A percentile compares a stretch with the other conserved stretches of the same genome.
phyloP scores from a whole-genome alignment of 2,888 invertebrate genomes.

The Oasisia sp. region DNA sequence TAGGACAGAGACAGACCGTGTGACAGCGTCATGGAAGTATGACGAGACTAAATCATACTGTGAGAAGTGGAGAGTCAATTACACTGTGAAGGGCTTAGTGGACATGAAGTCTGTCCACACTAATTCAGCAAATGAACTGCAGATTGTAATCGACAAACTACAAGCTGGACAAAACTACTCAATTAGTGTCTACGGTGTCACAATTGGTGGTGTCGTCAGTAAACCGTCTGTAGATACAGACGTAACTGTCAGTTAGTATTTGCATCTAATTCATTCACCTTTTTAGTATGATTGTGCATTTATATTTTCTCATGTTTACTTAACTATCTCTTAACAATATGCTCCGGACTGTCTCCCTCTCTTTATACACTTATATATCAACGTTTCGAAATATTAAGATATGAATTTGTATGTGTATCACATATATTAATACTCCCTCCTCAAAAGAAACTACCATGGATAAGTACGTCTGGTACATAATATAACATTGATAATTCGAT shows the following conservation, averaged over 20 bases:
- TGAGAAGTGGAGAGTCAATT: background rate
- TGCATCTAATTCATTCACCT: background rate
- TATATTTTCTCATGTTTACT: background rate
- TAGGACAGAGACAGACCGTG: too few species aligned
- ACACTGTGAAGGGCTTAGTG: background rate
- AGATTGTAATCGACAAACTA: background rate
- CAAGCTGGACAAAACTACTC: background rate
- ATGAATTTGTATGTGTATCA: too few species aligned
- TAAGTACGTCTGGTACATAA: too few species aligned
- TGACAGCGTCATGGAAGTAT: background rate
- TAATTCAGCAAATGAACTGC: background rate
- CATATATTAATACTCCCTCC: too few species aligned
- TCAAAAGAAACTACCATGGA: too few species aligned
- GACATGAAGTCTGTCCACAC: too few species aligned
- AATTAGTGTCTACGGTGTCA: background rate
- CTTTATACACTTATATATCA: too few species aligned
- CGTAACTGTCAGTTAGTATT: background rate
- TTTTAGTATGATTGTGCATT: background rate
- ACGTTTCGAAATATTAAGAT: too few species aligned
- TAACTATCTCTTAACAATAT: too few species aligned
- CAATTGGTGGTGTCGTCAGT: background rate
- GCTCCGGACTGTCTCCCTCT: too few species aligned
- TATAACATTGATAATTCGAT: too few species aligned
- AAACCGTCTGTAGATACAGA: background rate
- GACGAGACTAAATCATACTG: background rate